Evolutionary conservation across 2,797 vertebrate genomes (phyloP).

Genomic region (Decapterus maruadsi): DNA sequence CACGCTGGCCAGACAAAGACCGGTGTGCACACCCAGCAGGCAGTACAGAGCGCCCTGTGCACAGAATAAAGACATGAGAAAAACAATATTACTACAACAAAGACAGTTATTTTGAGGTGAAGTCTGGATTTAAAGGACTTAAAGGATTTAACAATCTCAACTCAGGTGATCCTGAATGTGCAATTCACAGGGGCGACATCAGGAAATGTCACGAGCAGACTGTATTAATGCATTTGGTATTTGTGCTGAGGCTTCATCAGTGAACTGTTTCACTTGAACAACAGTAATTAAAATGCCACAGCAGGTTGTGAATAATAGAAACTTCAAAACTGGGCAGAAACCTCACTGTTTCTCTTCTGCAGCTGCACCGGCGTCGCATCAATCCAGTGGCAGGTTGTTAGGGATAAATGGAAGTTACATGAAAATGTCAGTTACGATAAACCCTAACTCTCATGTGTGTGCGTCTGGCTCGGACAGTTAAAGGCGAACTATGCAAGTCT

Average conservation of each 20-base stretch:
- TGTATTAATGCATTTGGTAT: neutral
- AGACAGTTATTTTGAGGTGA: neutral
- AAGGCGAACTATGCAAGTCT: too few species aligned
- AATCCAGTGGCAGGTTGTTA: neutral
- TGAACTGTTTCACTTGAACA: constrained; percentile 3
- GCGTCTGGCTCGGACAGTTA: neutral
- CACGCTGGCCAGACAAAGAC: constrained; percentile 89
- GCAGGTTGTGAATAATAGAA: neutral
- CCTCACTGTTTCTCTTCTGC: neutral
- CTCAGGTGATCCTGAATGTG: neutral
- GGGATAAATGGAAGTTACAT: neutral
- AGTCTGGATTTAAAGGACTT: constrained; percentile 18
- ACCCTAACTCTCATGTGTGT: neutral
- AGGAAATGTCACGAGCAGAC: neutral
- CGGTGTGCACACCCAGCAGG: constrained; percentile 91
- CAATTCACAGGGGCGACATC: neutral
- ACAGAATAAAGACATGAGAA: neutral
- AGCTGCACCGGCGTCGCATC: neutral
- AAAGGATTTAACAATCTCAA: neutral
- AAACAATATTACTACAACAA: neutral
- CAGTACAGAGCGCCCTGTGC: constrained; percentile 96
- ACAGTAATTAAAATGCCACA: constrained; percentile 12
- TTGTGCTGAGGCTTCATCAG: neutral
- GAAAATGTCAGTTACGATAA: neutral
- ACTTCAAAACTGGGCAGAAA: neutral